A percentile compares a stretch with the other conserved stretches of the same genome.
These are phyloP conservation scores for Holacanthus passer DNA, from an alignment of 2,113 vertebrate species.

Conservation along the genomic window DNA sequence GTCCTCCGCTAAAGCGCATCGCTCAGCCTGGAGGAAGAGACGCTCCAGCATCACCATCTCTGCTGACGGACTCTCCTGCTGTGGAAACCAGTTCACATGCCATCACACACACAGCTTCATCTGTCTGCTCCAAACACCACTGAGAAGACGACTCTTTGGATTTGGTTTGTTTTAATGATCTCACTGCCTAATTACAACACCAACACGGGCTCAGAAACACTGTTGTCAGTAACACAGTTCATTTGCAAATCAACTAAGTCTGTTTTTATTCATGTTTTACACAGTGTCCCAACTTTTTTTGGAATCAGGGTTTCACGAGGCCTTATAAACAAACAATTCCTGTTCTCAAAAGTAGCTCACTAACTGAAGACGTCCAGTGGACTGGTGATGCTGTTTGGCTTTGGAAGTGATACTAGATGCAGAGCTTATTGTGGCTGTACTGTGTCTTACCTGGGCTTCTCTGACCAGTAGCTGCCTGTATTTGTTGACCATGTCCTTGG, in stretches of 20 bases:
- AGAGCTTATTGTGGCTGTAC: too few species aligned
- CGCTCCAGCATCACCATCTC: slow-evolving; percentile 90
- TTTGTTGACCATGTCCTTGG: slow-evolving; percentile 88
- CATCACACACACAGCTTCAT: background rate
- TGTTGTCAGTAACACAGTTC: too few species aligned
- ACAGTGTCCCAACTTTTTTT: too few species aligned
- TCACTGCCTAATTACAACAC: background rate
- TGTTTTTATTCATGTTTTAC: too few species aligned
- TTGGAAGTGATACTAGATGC: background rate
- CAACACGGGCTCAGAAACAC: too few species aligned
- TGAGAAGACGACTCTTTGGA: background rate
- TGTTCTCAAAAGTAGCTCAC: background rate
- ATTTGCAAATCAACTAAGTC: too few species aligned
- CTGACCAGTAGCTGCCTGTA: slow-evolving; percentile 86
- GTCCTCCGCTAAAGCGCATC: slow-evolving; percentile 81
- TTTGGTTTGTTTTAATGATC: too few species aligned
- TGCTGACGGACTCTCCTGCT: slow-evolving; percentile 87
- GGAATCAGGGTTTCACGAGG: too few species aligned
- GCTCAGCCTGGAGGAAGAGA: slow-evolving; percentile 88
- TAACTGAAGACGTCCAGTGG: background rate
- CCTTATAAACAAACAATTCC: background rate
- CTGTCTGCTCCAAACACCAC: background rate
- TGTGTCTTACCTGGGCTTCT: slow-evolving; percentile 82
- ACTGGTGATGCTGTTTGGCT: background rate
- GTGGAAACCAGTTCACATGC: slow-evolving; percentile 26